A percentile compares a stretch with the other conserved stretches of the same genome.
Evolutionary conservation across 2,113 vertebrate genomes (phyloP).

Genomic region (Mirza zaza): DNA sequence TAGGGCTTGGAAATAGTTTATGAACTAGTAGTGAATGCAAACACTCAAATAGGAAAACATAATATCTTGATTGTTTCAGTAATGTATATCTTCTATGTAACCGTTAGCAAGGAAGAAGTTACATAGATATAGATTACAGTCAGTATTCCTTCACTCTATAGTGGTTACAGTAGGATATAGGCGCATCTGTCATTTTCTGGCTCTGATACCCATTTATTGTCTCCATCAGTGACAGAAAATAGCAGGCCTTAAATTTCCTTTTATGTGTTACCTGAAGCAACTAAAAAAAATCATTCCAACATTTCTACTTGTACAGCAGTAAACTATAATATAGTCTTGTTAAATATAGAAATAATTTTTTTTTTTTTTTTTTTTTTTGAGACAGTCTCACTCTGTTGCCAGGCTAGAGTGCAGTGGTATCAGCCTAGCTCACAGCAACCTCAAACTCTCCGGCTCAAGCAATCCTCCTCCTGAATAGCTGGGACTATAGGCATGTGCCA

Average conservation of each 20-base stretch:
- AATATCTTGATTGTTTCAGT: background rate
- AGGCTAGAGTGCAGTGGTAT: background rate
- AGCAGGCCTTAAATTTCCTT: background rate
- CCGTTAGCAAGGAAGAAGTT: background rate
- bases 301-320: background rate
- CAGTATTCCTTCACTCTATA: background rate
- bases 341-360: conserved; percentile 14
- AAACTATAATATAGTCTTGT: conserved; percentile 5
- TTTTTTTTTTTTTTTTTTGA: background rate
- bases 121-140: background rate
- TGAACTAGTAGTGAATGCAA: conserved; percentile 9
- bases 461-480: background rate
- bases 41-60: background rate
- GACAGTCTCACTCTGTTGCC: background rate
- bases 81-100: background rate
- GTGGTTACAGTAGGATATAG: background rate
- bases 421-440: background rate
- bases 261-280: background rate
- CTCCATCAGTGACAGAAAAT: background rate
- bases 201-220: background rate
- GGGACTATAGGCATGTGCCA: background rate
- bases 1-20: conserved; percentile 7
- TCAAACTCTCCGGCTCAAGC: background rate
- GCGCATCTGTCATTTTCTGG: background rate
- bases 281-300: background rate